Evolutionary conservation across 2,797 vertebrate species (phyloP).

Genomic region (Catharus ustulatus): DNA sequence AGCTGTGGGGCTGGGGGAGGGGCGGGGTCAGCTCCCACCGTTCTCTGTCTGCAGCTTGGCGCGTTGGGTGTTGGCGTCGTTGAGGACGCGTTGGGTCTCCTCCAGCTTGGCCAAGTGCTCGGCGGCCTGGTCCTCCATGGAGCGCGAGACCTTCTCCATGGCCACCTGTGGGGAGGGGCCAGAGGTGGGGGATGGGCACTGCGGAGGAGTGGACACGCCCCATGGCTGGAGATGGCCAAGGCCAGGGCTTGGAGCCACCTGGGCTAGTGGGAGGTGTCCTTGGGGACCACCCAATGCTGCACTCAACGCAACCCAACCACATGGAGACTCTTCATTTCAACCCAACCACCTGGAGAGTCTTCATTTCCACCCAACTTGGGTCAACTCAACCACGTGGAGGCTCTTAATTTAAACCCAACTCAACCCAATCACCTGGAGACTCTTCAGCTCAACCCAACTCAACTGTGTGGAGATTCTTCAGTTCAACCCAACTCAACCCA

Average conservation of each 20-base stretch:
- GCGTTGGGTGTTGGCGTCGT: constrained; percentile 82
- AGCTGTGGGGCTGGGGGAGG: too few relatives aligned
- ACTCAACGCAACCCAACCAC: not conserved
- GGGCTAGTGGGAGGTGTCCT: not conserved
- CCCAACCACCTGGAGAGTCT: too few relatives aligned
- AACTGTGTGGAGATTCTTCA: too few relatives aligned
- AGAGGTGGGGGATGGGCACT: not conserved
- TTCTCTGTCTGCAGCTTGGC: constrained; percentile 88
- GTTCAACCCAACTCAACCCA: too few relatives aligned
- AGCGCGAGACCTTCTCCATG: constrained; percentile 85
- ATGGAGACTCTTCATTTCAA: too few relatives aligned
- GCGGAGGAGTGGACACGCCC: not conserved
- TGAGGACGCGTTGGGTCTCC: constrained; percentile 82
- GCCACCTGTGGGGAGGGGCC: constrained; percentile 70
- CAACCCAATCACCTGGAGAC: accelerated
- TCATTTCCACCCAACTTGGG: too few relatives aligned
- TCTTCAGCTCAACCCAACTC: not conserved
- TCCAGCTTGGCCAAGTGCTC: constrained; percentile 84
- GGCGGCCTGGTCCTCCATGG: constrained; percentile 85
- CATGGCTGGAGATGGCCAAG: not conserved
- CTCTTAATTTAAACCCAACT: not conserved
- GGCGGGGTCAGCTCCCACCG: constrained; percentile 62
- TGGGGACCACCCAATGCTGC: not conserved
- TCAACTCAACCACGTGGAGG: not conserved
- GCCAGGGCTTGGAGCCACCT: not conserved